A percentile compares a stretch with the other conserved stretches of the same genome.
phyloP scores from a whole-genome alignment of 2,113 vertebrate species.

The rat (Rattus norvegicus) region DNA sequence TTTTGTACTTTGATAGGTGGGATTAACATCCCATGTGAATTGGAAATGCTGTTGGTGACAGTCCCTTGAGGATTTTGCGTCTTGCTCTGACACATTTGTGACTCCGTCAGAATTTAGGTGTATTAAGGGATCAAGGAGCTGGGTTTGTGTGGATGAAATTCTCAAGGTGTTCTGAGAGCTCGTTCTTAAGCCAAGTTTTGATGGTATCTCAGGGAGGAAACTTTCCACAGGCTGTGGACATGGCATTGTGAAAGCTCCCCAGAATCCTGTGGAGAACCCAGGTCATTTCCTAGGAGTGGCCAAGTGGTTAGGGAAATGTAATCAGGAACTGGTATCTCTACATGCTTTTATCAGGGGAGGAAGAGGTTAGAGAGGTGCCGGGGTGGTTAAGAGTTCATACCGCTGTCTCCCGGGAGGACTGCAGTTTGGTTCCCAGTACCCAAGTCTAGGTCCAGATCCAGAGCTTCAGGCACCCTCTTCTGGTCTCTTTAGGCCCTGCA shows the following conservation, averaged over 20 bases:
- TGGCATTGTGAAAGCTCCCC: neutral
- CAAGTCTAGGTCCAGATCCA: neutral
- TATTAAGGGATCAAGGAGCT: constrained; percentile 66
- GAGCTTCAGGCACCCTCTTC: neutral
- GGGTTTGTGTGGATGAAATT: neutral
- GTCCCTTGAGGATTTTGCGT: constrained; percentile 30
- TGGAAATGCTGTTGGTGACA: constrained; percentile 24
- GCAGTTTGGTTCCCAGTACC: neutral
- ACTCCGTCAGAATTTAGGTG: constrained; percentile 61
- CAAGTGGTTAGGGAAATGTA: constrained; percentile 26
- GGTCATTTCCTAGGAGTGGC: constrained; percentile 29
- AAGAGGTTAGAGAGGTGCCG: neutral
- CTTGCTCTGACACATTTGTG: constrained; percentile 66
- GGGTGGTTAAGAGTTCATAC: neutral
- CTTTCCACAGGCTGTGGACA: constrained; percentile 45
- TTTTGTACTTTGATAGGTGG: constrained; percentile 55
- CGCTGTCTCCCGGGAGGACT: neutral
- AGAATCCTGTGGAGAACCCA: neutral
- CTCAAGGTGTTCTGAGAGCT: constrained; percentile 39
- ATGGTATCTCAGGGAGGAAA: constrained; percentile 36
- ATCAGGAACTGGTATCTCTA: neutral
- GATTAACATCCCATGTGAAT: constrained; percentile 42
- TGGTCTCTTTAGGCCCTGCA: no score
- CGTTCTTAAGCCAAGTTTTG: constrained; percentile 43
- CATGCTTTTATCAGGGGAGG: neutral